Percentiles rank a stretch among this genome's conserved stretches.
These are phyloP conservation scores for Enteromius fasciolatus DNA, from an alignment of 2,797 vertebrate genomes.

Conservation along the genomic window DNA sequence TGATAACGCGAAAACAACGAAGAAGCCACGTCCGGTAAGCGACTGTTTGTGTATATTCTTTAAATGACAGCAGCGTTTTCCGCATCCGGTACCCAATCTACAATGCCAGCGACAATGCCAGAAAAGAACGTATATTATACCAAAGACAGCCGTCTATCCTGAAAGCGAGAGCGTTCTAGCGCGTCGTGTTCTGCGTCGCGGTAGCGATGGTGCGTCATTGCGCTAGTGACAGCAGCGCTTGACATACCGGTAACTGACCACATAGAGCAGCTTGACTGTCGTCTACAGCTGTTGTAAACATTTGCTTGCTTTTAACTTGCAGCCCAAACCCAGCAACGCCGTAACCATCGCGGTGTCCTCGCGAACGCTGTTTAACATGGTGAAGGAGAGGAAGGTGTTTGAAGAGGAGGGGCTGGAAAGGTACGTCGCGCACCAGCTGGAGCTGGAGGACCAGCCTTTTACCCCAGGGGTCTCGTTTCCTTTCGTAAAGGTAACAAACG, in stretches of 20 bases:
- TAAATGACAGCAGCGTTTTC: neutral
- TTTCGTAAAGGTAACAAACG: slow-evolving; percentile 87
- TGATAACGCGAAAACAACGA: slow-evolving; percentile 70
- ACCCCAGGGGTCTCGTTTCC: slow-evolving; percentile 86
- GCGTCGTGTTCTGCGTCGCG: neutral
- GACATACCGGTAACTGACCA: neutral
- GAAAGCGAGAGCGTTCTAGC: neutral
- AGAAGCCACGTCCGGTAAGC: slow-evolving; percentile 77
- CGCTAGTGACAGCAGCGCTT: neutral
- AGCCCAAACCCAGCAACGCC: slow-evolving; percentile 90
- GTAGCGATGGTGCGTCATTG: neutral
- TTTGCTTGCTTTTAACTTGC: slow-evolving; percentile 1
- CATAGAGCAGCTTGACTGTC: neutral
- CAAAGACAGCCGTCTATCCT: neutral
- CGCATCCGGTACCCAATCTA: neutral
- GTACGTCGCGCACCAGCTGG: slow-evolving; percentile 85
- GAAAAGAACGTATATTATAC: neutral
- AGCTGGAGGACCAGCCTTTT: slow-evolving; percentile 84
- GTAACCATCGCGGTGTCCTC: slow-evolving; percentile 94
- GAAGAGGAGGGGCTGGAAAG: slow-evolving; percentile 87
- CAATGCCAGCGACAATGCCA: neutral
- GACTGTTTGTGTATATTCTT: neutral
- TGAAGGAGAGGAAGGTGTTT: slow-evolving; percentile 83
- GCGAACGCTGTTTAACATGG: slow-evolving; percentile 89
- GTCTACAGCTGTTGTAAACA: slow-evolving; percentile 6